Evolutionary conservation across 1,140 invertebrate genomes (phyloP), one percentile per base, ranked within the genome.

Genomic region (Reticulitermes speratus): DNA sequence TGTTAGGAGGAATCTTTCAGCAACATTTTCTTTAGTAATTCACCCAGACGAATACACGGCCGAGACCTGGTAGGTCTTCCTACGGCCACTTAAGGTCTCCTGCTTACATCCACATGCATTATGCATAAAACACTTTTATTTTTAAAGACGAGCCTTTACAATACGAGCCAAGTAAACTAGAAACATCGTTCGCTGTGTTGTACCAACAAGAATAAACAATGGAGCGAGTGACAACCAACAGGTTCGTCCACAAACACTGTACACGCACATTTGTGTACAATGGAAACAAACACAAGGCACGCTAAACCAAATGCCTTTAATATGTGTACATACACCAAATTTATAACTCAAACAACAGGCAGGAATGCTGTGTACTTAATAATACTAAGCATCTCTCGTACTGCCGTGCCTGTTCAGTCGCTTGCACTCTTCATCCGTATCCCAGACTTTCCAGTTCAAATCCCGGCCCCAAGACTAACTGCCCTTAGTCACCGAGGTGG

Each of bases 261-360:
- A 30, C 65, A 16, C 65, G n/a, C 65, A 30, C 65, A 75, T 75
- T 75, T 75, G 65, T 75, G n/a, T 75, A 75, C 65, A 75, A 75
- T 75, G 65, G 65, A 30, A 30, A n/a, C n/a, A 1, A 55, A 55
- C 52, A 55, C 19, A 21, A 55, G 52, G 19, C 6, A 75, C 65
- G 65, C 65, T 30, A 75, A 75, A 75, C 65, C n/a, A 75, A 75
- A 75, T 30, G 65, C n/a, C 65, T 75, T 75, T 75, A 75, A 75
- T 75, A 30, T 75, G 25, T 75, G 65, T 75, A 75, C 65, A 30
- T 75, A 30, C n/a, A 30, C n/a, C 25, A 75, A 75, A 75, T 75
- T n/a, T 25, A 75, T 75, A 75, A 75, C 65, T 75, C 65, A 75
- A 75, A 75, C 65, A 55, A 55, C 2, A 14, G 19, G 14, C 52